Evolutionary conservation across 2,888 invertebrate genomes (phyloP).

Genomic region (Drosophila austrosaltans): DNA sequence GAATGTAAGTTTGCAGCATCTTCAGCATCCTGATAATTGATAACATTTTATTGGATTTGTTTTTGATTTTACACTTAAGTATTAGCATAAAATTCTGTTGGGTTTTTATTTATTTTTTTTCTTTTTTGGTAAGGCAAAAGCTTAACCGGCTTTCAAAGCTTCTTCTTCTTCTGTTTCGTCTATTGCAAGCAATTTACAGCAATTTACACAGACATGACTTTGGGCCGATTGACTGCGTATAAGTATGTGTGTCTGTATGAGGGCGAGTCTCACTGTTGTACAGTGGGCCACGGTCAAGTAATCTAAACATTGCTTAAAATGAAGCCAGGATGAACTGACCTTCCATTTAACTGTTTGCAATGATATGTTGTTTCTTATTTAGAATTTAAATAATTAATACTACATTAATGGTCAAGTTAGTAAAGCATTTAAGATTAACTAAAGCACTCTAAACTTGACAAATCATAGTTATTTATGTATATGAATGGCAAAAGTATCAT

Average conservation of each 20-base stretch:
- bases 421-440: too few relatives aligned
- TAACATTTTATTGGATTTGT: background rate
- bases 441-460: too few relatives aligned
- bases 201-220: constrained; percentile 31
- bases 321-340: too few relatives aligned
- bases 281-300: background rate
- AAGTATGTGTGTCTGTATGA: constrained; percentile 1
- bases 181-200: constrained; percentile 17
- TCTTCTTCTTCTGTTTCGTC: background rate
- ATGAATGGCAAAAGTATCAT: too few relatives aligned
- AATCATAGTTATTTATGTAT: too few relatives aligned
- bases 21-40: background rate
- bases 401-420: too few relatives aligned
- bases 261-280: constrained; percentile 12
- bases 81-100: constrained; percentile 1
- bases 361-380: too few relatives aligned
- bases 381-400: too few relatives aligned
- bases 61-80: background rate
- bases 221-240: constrained; percentile 20
- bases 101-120: too few relatives aligned
- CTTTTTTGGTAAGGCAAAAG: background rate
- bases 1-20: constrained; percentile 1
- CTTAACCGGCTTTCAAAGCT: constrained; percentile 5
- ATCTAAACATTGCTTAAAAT: background rate
- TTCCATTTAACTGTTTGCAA: too few relatives aligned